phyloP scores from a whole-genome alignment of 2,797 vertebrate species.

The Melanotaenia pygmaea region DNA sequence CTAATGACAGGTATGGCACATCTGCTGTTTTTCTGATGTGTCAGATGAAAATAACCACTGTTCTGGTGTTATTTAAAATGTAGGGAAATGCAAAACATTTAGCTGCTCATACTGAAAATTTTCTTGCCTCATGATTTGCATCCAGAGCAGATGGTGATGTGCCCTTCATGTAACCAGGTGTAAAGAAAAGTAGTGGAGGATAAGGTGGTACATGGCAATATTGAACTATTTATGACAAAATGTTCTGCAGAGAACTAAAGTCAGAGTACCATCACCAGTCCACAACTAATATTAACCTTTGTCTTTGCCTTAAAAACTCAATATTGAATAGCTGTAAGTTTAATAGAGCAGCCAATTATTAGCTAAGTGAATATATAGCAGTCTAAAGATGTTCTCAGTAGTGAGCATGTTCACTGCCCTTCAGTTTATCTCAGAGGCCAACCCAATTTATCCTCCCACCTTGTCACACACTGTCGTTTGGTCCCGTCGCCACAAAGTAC shows the following conservation, averaged over 20 bases:
- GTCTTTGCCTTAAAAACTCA: not conserved
- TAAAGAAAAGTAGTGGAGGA: not conserved
- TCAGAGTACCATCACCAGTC: not conserved
- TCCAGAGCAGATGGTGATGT: not conserved
- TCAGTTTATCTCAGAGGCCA: not conserved
- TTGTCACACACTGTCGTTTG: too few species aligned
- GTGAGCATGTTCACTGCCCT: not conserved
- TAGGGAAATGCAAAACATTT: not conserved
- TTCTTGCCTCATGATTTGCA: not conserved
- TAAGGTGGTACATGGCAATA: not conserved
- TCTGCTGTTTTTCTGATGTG: slow-evolving; percentile 13
- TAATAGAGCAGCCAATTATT: not conserved
- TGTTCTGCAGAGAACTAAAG: not conserved
- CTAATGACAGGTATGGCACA: slow-evolving; percentile 17
- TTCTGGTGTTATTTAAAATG: slow-evolving; percentile 12
- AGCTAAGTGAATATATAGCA: not conserved
- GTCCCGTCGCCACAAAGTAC: too few species aligned
- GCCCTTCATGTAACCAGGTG: not conserved
- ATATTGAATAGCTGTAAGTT: not conserved
- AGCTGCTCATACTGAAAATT: not conserved
- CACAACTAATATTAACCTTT: not conserved
- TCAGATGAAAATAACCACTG: not conserved
- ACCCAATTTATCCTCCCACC: too few species aligned
- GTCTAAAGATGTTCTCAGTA: not conserved
- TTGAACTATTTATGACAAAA: not conserved